A percentile compares a stretch with the other conserved stretches of the same genome.
phyloP scores from a whole-genome alignment of 2,797 vertebrate genomes.

The Eidolon dupreanum region DNA sequence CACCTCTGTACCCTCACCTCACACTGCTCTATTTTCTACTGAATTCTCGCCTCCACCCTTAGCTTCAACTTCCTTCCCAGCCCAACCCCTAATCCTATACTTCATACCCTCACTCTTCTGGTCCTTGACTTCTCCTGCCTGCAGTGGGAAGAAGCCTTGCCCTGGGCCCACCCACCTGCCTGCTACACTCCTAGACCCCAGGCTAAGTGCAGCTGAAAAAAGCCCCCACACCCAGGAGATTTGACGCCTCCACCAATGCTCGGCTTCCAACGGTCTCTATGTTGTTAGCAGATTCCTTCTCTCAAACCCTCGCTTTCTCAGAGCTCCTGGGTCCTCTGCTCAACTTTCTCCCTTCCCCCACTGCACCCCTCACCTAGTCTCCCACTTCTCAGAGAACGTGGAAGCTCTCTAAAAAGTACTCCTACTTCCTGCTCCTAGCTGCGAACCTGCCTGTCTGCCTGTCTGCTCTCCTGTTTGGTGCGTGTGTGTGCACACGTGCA shows the following conservation, averaged over 20 bases:
- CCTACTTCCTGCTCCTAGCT: neutral
- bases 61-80: neutral
- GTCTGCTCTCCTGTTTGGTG: neutral
- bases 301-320: neutral
- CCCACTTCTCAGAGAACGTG: neutral
- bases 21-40: neutral
- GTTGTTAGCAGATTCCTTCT: neutral
- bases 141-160: neutral
- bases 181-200: neutral
- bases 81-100: neutral
- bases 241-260: neutral
- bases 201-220: neutral
- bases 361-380: neutral
- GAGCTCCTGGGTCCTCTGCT: neutral
- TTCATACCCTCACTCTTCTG: neutral
- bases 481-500: fast-evolving
- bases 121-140: neutral
- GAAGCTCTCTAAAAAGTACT: neutral
- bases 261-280: neutral
- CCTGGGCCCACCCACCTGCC: neutral
- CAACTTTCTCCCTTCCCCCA: neutral
- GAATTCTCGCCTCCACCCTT: neutral
- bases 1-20: neutral
- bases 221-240: neutral
- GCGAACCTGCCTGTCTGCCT: neutral